Conservation (phyloP, 2,113 vertebrate species). For the Oostethus manadensis region DNA sequence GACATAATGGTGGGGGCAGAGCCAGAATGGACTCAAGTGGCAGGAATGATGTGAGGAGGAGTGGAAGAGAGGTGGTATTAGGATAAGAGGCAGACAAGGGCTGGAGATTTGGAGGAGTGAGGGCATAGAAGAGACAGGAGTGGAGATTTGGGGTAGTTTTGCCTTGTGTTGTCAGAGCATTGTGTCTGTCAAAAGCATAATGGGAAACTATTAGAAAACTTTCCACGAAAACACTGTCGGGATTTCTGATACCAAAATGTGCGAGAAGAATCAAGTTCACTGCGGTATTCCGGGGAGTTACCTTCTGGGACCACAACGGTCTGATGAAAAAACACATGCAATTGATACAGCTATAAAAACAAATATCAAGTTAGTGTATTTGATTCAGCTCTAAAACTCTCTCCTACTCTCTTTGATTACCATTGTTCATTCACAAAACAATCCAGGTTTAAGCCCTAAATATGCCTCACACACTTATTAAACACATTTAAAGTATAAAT, state of each 20-base stretch:
- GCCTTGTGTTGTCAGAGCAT: not conserved
- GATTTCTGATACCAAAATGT: not conserved
- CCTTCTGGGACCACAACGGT: too few species aligned
- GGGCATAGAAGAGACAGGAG: not conserved
- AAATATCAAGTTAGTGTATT: too few species aligned
- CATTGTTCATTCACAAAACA: too few species aligned
- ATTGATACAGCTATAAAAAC: too few species aligned
- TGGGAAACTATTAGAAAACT: not conserved
- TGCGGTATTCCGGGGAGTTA: too few species aligned
- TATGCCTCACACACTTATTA: too few species aligned
- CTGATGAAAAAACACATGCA: too few species aligned
- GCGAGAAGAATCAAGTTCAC: not conserved
- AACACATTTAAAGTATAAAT: too few species aligned
- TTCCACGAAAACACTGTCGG: not conserved
- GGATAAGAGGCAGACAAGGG: constrained; percentile 48
- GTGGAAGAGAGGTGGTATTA: constrained; percentile 42
- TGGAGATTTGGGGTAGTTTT: not conserved
- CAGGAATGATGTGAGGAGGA: constrained; percentile 44
- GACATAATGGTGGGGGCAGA: constrained; percentile 49
- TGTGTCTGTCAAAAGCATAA: not conserved
- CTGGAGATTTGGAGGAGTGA: constrained; percentile 12
- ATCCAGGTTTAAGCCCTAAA: too few species aligned
- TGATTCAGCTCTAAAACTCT: too few species aligned
- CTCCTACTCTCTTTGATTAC: too few species aligned
- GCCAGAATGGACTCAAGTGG: constrained; percentile 49